phyloP scores from a whole-genome alignment of 2,797 vertebrate genomes.

The Microctenopoma stevenorrisi region DNA sequence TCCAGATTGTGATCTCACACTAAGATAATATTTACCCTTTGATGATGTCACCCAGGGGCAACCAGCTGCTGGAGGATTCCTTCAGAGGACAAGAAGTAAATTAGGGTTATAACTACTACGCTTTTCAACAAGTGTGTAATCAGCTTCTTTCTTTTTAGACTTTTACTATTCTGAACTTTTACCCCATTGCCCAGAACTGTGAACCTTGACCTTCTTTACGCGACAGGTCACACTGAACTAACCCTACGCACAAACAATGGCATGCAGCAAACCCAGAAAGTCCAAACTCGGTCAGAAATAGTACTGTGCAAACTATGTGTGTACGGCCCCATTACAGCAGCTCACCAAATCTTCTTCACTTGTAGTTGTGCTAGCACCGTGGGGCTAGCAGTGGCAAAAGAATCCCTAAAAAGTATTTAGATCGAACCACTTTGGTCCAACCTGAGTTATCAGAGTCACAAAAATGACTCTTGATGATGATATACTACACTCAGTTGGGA shows the following conservation, averaged over 20 bases:
- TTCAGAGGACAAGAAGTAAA: slow-evolving; percentile 40
- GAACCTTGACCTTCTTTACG: slow-evolving; percentile 70
- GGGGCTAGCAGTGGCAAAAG: too few relatives aligned
- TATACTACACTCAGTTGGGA: too few relatives aligned
- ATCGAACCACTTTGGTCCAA: too few relatives aligned
- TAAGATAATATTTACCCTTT: slow-evolving; percentile 57
- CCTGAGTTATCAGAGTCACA: too few relatives aligned
- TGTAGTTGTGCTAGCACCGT: neutral
- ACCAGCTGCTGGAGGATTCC: slow-evolving; percentile 30
- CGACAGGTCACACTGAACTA: slow-evolving; percentile 35
- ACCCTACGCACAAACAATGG: slow-evolving; percentile 38
- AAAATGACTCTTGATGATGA: too few relatives aligned
- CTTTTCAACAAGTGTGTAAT: slow-evolving; percentile 60
- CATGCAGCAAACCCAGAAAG: slow-evolving; percentile 31
- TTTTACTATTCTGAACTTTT: slow-evolving; percentile 74
- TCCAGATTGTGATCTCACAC: slow-evolving; percentile 48
- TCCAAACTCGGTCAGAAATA: slow-evolving; percentile 10
- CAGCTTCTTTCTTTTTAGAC: slow-evolving; percentile 56
- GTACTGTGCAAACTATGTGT: slow-evolving; percentile 6
- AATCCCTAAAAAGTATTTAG: too few relatives aligned
- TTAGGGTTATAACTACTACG: slow-evolving; percentile 42
- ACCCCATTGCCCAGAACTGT: slow-evolving; percentile 55
- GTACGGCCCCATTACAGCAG: neutral
- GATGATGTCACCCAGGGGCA: slow-evolving; percentile 50
- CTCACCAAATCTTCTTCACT: neutral